Conservation (phyloP, 1,140 invertebrate genomes). For the Lepidurus couesii region DNA sequence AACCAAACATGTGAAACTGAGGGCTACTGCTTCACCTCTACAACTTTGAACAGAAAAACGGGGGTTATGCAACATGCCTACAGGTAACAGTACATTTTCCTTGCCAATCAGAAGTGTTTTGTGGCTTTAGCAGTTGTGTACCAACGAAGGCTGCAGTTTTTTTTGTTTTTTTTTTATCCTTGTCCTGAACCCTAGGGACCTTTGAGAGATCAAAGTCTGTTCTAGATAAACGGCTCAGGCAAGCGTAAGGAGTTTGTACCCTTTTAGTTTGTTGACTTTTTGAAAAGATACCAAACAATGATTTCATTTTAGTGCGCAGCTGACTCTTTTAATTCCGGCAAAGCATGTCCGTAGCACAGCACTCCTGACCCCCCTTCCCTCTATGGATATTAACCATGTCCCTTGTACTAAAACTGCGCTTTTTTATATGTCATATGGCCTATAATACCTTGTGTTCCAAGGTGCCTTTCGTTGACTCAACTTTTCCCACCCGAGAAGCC, state of each 20-base stretch:
- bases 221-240: constrained; percentile 4
- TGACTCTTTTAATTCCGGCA: constrained; percentile 8
- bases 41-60: constrained; percentile 50
- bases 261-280: neutral
- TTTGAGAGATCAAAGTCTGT: constrained; percentile 12
- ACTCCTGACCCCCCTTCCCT: neutral
- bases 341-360: constrained; percentile 2
- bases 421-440: constrained; percentile 26
- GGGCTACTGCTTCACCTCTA: constrained; percentile 78
- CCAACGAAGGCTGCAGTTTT: neutral
- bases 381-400: neutral
- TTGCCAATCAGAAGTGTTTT: constrained; percentile 19
- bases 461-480: constrained; percentile 60
- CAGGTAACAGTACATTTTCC: constrained; percentile 53
- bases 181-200: neutral
- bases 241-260: neutral
- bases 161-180: neutral
- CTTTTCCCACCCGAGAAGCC: constrained; percentile 68
- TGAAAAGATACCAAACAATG: neutral
- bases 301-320: neutral
- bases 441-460: constrained; percentile 42
- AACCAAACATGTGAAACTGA: constrained; percentile 81
- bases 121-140: neutral
- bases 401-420: constrained; percentile 25
- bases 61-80: constrained; percentile 59